Evolutionary conservation across 2,888 invertebrate genomes (phyloP).

Genomic region (Lasioglossum pauxillum): DNA sequence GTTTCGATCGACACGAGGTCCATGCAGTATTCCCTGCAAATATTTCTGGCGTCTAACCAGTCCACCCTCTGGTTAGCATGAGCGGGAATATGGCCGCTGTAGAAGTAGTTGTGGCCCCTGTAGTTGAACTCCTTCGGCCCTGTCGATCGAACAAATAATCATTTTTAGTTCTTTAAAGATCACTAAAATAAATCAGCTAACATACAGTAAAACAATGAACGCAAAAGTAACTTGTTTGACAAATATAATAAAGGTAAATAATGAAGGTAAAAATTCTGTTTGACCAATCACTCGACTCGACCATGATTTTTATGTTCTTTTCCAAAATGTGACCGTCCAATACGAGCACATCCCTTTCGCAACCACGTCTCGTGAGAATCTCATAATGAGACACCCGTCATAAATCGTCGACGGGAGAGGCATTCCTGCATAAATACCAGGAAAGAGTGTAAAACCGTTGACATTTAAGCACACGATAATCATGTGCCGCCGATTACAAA

Average conservation of each 20-base stretch:
- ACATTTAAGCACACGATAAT: constrained; percentile 78
- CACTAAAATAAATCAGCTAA: neutral
- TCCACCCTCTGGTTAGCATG: constrained; percentile 93
- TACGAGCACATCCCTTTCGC: constrained; percentile 59
- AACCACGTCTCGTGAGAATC: constrained; percentile 59
- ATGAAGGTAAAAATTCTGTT: neutral
- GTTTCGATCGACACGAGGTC: constrained; percentile 95
- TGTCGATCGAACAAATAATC: constrained; percentile 78
- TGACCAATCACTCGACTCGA: neutral
- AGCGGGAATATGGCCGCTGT: constrained; percentile 92
- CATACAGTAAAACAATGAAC: neutral
- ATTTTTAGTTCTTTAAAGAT: neutral
- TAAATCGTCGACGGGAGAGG: constrained; percentile 69
- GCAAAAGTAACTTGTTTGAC: neutral
- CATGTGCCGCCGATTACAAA: constrained; percentile 72
- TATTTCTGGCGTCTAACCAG: constrained; percentile 96
- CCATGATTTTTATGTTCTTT: neutral
- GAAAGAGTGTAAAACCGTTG: constrained; percentile 72
- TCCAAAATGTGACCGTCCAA: constrained; percentile 24
- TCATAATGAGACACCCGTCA: constrained; percentile 67
- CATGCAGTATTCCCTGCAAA: constrained; percentile 97
- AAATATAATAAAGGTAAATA: neutral
- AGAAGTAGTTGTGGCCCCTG: constrained; percentile 95
- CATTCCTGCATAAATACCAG: constrained; percentile 70
- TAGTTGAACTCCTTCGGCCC: constrained; percentile 96